Evolutionary conservation across 1,140 invertebrate genomes (phyloP).

Genomic region (Drosophila kohkoa): DNA sequence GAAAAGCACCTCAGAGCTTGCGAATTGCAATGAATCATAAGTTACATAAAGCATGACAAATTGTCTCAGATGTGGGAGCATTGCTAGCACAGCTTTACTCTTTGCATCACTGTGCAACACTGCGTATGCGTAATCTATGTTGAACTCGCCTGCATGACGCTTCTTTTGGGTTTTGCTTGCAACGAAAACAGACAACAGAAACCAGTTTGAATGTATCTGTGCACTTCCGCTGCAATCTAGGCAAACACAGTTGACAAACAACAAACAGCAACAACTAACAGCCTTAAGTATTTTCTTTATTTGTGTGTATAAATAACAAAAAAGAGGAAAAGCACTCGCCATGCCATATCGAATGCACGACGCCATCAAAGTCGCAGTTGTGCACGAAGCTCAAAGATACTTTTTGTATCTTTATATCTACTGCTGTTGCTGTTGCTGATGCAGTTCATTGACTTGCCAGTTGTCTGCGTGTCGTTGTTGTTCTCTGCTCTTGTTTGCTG

Average conservation of each 20-base stretch:
- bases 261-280: conserved; percentile 6
- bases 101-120: conserved; percentile 14
- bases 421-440: conserved; percentile 45
- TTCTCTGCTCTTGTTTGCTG: conserved; percentile 32
- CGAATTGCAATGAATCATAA: conserved; percentile 3
- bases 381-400: conserved; percentile 36
- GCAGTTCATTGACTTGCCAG: conserved; percentile 64
- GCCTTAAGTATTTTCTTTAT: conserved; percentile 17
- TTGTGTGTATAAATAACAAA: conserved; percentile 31
- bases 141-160: conserved; percentile 13
- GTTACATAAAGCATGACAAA: conserved; percentile 10
- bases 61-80: conserved; percentile 28
- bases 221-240: conserved; percentile 37
- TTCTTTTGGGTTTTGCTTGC: conserved; percentile 14
- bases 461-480: conserved; percentile 1
- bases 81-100: not conserved
- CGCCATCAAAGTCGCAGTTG: conserved; percentile 40
- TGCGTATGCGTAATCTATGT: conserved; percentile 45
- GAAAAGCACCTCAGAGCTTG: not conserved
- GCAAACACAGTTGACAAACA: conserved; percentile 16
- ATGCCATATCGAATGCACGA: conserved; percentile 20
- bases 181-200: not conserved
- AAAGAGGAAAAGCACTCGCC: not conserved
- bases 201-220: conserved; percentile 4
- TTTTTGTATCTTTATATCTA: conserved; percentile 41